Evolutionary conservation across 2,797 vertebrate genomes (phyloP).

Genomic region (Leuciscus waleckii): DNA sequence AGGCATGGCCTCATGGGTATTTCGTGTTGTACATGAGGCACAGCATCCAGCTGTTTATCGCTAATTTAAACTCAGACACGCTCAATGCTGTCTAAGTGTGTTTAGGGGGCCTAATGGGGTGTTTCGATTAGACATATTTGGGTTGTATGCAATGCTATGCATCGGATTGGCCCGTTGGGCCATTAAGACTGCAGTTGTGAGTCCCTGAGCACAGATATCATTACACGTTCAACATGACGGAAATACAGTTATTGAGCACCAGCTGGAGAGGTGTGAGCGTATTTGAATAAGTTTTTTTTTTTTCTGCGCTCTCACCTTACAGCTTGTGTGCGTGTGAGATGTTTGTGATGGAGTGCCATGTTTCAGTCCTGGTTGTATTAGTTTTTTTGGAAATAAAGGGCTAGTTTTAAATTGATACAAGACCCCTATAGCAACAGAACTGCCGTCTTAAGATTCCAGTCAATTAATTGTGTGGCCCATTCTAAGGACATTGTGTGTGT

Average conservation of each 20-base stretch:
- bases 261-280: constrained; percentile 30
- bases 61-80: constrained; percentile 43
- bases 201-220: constrained; percentile 36
- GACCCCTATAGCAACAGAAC: neutral
- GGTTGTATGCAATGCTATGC: constrained; percentile 23
- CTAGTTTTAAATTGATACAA: constrained; percentile 3
- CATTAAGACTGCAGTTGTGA: constrained; percentile 28
- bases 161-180: constrained; percentile 37
- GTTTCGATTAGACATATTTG: constrained; percentile 44
- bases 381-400: constrained; percentile 3
- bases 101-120: constrained; percentile 35
- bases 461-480: constrained; percentile 25
- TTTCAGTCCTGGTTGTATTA: constrained; percentile 2
- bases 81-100: constrained; percentile 40
- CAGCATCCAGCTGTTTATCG: constrained; percentile 41
- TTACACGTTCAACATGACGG: constrained; percentile 30
- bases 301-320: neutral
- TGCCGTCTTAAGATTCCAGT: constrained; percentile 44
- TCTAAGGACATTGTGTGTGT: constrained; percentile 3
- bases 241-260: constrained; percentile 32
- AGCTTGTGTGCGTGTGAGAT: neutral
- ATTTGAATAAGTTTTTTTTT: constrained; percentile 8
- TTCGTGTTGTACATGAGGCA: constrained; percentile 36
- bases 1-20: constrained; percentile 18
- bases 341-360: neutral